phyloP scores from a whole-genome alignment of 2,888 invertebrate species.

The Lasioglossum lativentre region DNA sequence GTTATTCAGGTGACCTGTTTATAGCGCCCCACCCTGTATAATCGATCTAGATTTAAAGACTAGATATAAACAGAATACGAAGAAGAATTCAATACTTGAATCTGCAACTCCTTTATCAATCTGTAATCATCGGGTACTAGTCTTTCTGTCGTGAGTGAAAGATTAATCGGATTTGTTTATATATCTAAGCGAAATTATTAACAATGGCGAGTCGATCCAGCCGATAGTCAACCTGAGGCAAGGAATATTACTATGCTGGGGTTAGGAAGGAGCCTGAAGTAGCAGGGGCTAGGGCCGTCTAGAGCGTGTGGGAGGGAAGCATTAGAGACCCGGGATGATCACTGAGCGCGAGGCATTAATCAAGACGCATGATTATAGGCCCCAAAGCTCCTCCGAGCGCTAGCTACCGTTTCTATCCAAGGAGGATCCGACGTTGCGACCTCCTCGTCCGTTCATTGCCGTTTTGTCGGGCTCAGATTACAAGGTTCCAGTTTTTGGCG shows the following conservation, averaged over 20 bases:
- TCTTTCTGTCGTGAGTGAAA: not conserved
- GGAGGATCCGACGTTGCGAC: slow-evolving; percentile 69
- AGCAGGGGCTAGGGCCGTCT: slow-evolving; percentile 72
- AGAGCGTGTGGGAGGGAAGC: slow-evolving; percentile 73
- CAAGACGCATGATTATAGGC: slow-evolving; percentile 85
- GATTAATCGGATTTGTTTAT: not conserved
- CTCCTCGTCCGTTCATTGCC: slow-evolving; percentile 74
- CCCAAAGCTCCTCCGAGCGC: slow-evolving; percentile 77
- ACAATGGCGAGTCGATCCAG: slow-evolving; percentile 49
- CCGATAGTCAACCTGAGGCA: slow-evolving; percentile 65
- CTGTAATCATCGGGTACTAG: not conserved
- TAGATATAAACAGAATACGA: not conserved
- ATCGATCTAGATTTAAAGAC: too few relatives aligned
- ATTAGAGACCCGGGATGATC: slow-evolving; percentile 83
- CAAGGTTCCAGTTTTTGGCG: slow-evolving; percentile 73
- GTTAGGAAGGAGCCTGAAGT: slow-evolving; percentile 63
- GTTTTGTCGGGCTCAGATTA: slow-evolving; percentile 73
- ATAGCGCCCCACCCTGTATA: too few relatives aligned
- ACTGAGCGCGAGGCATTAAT: slow-evolving; percentile 83
- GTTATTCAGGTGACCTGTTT: too few relatives aligned
- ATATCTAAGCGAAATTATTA: not conserved
- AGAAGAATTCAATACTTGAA: not conserved
- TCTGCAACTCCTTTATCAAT: not conserved
- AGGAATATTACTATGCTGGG: slow-evolving; percentile 78
- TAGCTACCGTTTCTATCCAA: slow-evolving; percentile 67